These are phyloP conservation scores for Tetranychus cinnabarinus DNA, from an alignment of 1,140 invertebrate species.

Conservation along the genomic window DNA sequence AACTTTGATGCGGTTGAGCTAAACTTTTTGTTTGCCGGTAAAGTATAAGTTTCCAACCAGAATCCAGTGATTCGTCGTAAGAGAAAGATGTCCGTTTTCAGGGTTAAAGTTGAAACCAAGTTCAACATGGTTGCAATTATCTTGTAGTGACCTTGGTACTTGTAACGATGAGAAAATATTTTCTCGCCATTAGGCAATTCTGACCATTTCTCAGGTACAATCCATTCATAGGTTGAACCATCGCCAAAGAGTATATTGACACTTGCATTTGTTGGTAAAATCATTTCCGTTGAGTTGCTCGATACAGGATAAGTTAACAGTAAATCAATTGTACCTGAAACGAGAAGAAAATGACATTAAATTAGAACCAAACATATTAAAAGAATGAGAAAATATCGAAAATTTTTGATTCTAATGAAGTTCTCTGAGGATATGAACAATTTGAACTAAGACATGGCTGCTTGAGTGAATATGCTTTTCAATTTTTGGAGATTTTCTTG, in stretches of 20 bases:
- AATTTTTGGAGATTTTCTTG: too few relatives aligned
- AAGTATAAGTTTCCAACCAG: not conserved
- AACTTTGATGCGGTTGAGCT: not conserved
- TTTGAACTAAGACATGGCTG: too few relatives aligned
- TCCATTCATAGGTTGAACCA: slow-evolving; percentile 11
- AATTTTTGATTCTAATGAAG: too few relatives aligned
- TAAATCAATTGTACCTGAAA: slow-evolving; percentile 9
- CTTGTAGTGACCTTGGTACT: slow-evolving; percentile 13
- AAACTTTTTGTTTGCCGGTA: not conserved
- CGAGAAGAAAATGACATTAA: not conserved
- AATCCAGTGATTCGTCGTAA: not conserved
- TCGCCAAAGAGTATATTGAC: slow-evolving; percentile 14
- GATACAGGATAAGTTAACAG: slow-evolving; percentile 11
- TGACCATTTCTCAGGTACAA: slow-evolving; percentile 10
- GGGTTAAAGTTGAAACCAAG: slow-evolving; percentile 11
- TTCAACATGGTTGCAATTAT: slow-evolving; percentile 14
- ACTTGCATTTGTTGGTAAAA: slow-evolving; percentile 15
- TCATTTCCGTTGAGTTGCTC: slow-evolving; percentile 1
- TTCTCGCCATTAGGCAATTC: slow-evolving; percentile 9
- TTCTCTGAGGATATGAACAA: too few relatives aligned
- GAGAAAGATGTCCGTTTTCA: slow-evolving; percentile 10
- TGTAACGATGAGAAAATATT: slow-evolving; percentile 13
- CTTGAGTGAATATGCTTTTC: too few relatives aligned
- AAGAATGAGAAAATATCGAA: not conserved
- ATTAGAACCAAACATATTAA: not conserved